Evolutionary conservation across 2,113 vertebrate species (phyloP).

Genomic region (Suncus etruscus): DNA sequence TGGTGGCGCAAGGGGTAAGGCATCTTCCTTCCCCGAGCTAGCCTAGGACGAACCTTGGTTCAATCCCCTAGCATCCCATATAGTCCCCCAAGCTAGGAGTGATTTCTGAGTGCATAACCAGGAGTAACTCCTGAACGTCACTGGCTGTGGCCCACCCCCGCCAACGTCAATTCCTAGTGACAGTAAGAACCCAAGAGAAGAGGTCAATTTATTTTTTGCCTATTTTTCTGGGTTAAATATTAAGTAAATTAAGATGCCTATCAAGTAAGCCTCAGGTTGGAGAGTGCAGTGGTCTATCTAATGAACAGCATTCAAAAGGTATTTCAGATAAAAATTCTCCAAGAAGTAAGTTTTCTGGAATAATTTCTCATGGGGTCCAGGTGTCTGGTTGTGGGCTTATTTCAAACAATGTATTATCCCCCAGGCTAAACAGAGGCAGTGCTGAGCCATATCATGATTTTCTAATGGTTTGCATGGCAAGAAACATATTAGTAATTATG

Average conservation of each 20-base stretch:
- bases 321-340: neutral
- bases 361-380: neutral
- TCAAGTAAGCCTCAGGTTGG: neutral
- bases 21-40: too few species aligned
- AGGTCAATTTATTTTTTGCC: neutral
- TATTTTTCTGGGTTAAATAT: neutral
- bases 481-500: neutral
- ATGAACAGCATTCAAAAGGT: neutral
- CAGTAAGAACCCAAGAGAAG: neutral
- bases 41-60: too few species aligned
- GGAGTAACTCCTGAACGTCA: too few species aligned
- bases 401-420: neutral
- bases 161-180: too few species aligned
- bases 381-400: neutral
- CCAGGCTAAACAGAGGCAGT: neutral
- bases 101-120: too few species aligned
- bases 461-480: neutral
- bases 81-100: too few species aligned
- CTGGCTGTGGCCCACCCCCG: too few species aligned
- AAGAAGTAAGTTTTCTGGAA: neutral
- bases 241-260: neutral
- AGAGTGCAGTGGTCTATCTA: neutral
- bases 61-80: too few species aligned
- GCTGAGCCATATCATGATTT: neutral
- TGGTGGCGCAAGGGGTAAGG: too few species aligned